Evolutionary conservation across 2,113 vertebrate genomes (phyloP).

Genomic region (Athene noctua): DNA sequence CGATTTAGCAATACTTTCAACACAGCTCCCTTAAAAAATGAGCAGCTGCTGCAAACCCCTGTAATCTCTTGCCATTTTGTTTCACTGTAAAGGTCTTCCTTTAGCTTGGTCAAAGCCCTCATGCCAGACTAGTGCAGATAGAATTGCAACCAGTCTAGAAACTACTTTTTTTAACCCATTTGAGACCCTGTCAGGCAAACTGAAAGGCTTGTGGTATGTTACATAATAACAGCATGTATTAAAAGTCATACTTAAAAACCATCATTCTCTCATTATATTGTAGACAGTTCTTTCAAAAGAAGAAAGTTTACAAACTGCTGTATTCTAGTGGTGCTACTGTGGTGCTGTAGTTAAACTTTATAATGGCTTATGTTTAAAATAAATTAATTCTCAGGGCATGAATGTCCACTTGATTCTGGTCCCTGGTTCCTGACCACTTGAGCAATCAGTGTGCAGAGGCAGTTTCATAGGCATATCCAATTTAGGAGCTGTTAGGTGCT

Average conservation of each 20-base stretch:
- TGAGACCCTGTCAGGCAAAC: neutral
- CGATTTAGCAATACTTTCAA: neutral
- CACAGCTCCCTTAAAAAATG: neutral
- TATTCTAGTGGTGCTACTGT: neutral
- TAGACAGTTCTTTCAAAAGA: neutral
- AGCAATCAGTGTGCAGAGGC: neutral
- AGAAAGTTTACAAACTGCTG: neutral
- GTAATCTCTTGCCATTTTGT: neutral
- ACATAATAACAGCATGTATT: neutral
- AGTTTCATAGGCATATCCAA: neutral
- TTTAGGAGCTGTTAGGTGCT: neutral
- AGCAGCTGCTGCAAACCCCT: neutral
- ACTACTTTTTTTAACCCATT: neutral
- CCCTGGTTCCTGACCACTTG: neutral
- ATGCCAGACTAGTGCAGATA: neutral
- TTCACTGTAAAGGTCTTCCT: neutral
- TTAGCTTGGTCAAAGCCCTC: neutral
- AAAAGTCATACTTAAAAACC: neutral
- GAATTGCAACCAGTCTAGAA: neutral
- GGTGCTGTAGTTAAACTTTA: neutral
- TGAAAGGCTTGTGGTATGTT: neutral
- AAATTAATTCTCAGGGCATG: neutral
- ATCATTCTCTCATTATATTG: neutral
- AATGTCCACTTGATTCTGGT: neutral
- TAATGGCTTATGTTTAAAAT: neutral